Evolutionary conservation across 92 coral and sea anemone species (phyloP).

Genomic region (Umimayanthus kanabou): DNA sequence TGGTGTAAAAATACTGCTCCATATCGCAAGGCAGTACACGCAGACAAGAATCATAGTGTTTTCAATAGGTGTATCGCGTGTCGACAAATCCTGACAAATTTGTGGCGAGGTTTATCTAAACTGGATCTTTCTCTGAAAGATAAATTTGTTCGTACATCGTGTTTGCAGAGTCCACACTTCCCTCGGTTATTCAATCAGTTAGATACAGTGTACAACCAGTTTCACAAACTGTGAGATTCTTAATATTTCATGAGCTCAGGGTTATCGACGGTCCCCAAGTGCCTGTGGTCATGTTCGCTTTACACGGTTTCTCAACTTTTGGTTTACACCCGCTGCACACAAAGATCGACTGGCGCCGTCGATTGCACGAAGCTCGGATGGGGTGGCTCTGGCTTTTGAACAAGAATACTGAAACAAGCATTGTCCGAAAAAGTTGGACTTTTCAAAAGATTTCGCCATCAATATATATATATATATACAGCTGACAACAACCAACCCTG

Average conservation of each 20-base stretch:
- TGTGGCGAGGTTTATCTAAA: not conserved
- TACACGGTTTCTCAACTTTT: not conserved
- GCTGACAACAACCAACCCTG: too few relatives aligned
- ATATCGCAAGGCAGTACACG: conserved; percentile 1
- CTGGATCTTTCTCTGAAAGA: not conserved
- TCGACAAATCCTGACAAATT: not conserved
- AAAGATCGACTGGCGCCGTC: not conserved
- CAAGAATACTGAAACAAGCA: too few relatives aligned
- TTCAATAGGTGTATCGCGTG: not conserved
- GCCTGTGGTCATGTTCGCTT: not conserved
- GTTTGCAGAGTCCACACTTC: not conserved
- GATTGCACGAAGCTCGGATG: not conserved
- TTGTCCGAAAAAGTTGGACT: too few relatives aligned
- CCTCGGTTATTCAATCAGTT: conserved; percentile 14
- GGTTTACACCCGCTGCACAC: conserved; percentile 24
- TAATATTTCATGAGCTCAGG: conserved; percentile 22
- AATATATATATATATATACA: too few relatives aligned
- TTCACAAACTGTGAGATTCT: not conserved
- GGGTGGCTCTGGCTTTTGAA: not conserved
- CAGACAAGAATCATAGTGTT: conserved; percentile 1
- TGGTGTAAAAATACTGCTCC: not conserved
- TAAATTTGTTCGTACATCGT: not conserved
- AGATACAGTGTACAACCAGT: conserved; percentile 32
- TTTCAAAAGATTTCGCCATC: too few relatives aligned
- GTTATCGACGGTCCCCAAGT: not conserved